A percentile compares a stretch with the other conserved stretches of the same genome.
These are phyloP conservation scores for Linnaemya tessellans DNA, from an alignment of 2,888 invertebrate genomes.

Conservation along the genomic window DNA sequence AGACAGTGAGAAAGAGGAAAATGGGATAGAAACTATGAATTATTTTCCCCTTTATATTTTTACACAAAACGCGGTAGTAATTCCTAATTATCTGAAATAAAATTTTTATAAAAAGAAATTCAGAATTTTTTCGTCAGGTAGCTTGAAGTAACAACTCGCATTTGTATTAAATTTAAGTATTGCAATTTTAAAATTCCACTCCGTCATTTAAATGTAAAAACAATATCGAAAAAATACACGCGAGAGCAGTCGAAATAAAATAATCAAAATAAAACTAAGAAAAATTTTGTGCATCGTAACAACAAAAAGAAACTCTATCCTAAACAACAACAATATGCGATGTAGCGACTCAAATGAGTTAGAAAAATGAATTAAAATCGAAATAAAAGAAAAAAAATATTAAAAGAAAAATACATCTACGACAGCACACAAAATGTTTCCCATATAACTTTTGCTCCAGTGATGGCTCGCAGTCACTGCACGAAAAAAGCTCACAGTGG, in stretches of 20 bases:
- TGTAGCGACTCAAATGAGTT: conserved; percentile 59
- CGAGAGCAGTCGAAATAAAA: not conserved
- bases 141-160: not conserved
- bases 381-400: conserved; percentile 3
- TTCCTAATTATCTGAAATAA: not conserved
- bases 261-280: not conserved
- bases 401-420: conserved; percentile 22
- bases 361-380: conserved; percentile 45
- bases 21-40: not conserved
- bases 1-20: conserved; percentile 7
- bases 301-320: conserved; percentile 20
- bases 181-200: too few species aligned
- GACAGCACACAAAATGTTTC: not conserved
- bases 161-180: not conserved
- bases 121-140: not conserved
- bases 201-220: conserved; percentile 1
- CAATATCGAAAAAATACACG: not conserved
- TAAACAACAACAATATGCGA: conserved; percentile 62
- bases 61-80: not conserved
- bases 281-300: not conserved
- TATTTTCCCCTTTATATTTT: not conserved
- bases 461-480: conserved; percentile 40
- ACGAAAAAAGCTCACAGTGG: conserved; percentile 30
- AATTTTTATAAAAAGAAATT: not conserved
- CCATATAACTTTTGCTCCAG: conserved; percentile 14